Evolutionary conservation across 2,113 vertebrate species (phyloP), one percentile per base, ranked within the genome.

Genomic region (Toxostoma redivivum): DNA sequence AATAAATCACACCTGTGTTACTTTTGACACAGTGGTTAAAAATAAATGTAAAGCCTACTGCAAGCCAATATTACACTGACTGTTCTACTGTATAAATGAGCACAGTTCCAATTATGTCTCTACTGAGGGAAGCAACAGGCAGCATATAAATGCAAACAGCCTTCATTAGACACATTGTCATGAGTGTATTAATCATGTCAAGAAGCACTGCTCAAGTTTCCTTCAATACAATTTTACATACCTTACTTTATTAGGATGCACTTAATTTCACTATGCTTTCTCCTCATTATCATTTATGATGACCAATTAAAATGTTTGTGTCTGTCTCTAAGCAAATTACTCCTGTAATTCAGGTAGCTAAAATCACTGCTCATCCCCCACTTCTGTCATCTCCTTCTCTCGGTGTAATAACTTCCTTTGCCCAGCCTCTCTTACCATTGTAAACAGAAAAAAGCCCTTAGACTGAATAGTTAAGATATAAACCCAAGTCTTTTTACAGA

Each of bases 271-370:
- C 72, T 83, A 48, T 83, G 80, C 82, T 94, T 93, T 96, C 64
- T 92, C 71, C 85, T 95, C 80, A 88, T 96, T 93, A 97, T 81
- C 93, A 94, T 95, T 96, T 94, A 95, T 90, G 93, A 96, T 92
- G 94, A 94, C 93, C 92, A 93, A 93, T 96, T 95, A 96, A 94
- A 94, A 85, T 71, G 85, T 81, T 95, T 94, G 88, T 73, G 71
- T 81, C 65, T 94, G 54, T 66, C 67, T 93, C 88, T 40, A 51
- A 92, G 90, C 85, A 96, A 83, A 96, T 90, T 73, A 70, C 69
- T 96, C 91, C 62, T 60, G 47, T 62, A 86, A 73, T 86, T 93
- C 69, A 33, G 37, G 82, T 81, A 90, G 80, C 69, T 86, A 77
- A 83, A 60, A 78, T 31, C 91, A 73, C 92, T 0, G 3, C 80